Evolutionary conservation across 2,888 invertebrate genomes (phyloP).

Genomic region (Anodontia alba): DNA sequence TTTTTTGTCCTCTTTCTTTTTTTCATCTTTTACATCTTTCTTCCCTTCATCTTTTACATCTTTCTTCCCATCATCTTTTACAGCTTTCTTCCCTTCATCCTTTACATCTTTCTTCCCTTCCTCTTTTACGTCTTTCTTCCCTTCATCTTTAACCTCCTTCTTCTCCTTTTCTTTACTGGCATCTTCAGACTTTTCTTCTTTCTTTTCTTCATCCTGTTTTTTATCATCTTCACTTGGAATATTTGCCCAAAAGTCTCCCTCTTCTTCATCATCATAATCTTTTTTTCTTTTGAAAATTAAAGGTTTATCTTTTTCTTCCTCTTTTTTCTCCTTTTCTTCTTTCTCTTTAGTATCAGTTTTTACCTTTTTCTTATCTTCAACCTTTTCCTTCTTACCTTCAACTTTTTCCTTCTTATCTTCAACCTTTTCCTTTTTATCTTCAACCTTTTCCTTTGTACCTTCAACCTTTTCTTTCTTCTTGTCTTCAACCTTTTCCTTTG

Average conservation of each 20-base stretch:
- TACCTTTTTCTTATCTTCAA: neutral
- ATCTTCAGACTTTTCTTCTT: conserved; percentile 22
- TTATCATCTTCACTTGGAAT: conserved; percentile 37
- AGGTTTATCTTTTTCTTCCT: conserved; percentile 33
- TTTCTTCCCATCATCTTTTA: neutral
- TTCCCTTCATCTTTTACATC: conserved; percentile 10
- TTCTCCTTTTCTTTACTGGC: neutral
- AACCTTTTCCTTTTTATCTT: conserved; percentile 24
- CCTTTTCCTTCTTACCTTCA: neutral
- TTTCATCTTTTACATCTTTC: conserved; percentile 16
- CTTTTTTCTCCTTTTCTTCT: conserved; percentile 26
- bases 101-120: conserved; percentile 17
- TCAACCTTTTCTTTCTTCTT: neutral
- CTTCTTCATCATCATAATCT: conserved; percentile 50
- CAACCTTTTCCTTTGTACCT: neutral
- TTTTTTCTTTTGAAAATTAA: conserved; percentile 41
- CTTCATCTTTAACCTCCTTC: neutral
- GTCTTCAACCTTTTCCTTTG: neutral
- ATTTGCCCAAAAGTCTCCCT: conserved; percentile 47
- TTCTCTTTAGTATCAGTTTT: neutral
- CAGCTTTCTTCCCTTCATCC: neutral
- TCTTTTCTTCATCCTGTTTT: conserved; percentile 1
- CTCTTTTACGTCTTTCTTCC: conserved; percentile 17
- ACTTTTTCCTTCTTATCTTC: conserved; percentile 14
- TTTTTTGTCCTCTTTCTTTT: neutral